A percentile compares a stretch with the other conserved stretches of the same genome.
Evolutionary conservation across 2,888 invertebrate species (phyloP).

Genomic region (Catonia carolina): DNA sequence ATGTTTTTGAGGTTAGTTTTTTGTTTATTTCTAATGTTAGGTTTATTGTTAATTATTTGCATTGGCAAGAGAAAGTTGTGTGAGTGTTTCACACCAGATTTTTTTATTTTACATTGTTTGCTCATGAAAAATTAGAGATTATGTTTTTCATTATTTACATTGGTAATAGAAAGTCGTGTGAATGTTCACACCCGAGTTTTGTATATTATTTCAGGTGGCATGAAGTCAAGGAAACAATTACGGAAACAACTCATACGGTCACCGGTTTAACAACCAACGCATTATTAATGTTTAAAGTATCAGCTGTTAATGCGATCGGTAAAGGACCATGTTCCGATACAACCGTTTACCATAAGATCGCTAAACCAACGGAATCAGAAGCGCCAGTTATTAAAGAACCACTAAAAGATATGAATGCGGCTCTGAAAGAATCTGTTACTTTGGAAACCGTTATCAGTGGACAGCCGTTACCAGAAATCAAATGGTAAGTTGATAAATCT

Average conservation of each 20-base stretch:
- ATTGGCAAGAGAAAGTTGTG: too few relatives aligned
- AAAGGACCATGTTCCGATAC: constrained; percentile 61
- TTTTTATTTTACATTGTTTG: too few relatives aligned
- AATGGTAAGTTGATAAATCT: constrained; percentile 56
- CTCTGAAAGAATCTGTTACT: constrained; percentile 59
- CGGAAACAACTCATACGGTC: constrained; percentile 57
- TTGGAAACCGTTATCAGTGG: constrained; percentile 71
- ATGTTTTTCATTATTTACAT: too few relatives aligned
- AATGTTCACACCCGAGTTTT: too few relatives aligned
- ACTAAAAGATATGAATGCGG: constrained; percentile 57
- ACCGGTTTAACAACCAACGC: constrained; percentile 55
- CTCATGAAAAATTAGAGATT: too few relatives aligned
- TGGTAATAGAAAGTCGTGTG: too few relatives aligned
- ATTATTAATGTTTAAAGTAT: constrained; percentile 66
- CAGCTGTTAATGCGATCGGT: constrained; percentile 66
- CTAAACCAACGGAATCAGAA: constrained; percentile 49
- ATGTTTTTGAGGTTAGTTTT: too few relatives aligned
- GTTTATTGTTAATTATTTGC: too few relatives aligned
- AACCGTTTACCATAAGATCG: constrained; percentile 55
- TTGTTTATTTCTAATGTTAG: too few relatives aligned
- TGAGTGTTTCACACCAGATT: too few relatives aligned
- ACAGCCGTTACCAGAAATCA: constrained; percentile 63
- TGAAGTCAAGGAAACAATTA: constrained; percentile 51
- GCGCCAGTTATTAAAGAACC: constrained; percentile 62
- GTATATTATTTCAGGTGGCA: too few relatives aligned